Base-by-base conservation (phyloP, 2,113 vertebrate species). In the Saguinus midas region DNA sequence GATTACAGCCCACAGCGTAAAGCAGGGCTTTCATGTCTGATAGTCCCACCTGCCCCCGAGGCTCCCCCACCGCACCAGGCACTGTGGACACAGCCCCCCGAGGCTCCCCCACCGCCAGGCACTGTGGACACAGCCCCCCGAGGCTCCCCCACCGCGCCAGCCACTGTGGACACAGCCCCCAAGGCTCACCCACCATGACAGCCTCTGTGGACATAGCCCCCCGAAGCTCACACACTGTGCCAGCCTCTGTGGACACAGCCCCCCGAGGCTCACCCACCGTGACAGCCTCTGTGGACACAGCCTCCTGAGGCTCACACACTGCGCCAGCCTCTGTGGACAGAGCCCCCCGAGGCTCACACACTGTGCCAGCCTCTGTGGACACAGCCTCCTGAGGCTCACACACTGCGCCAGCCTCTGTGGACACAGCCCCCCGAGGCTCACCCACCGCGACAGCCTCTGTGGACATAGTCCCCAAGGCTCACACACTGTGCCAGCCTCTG, bases 31-130 rank as follows among this genome's bases (percentile, higher is more conserved):
- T 18, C 1, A 2, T 4, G 5, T 52, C 5, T 68, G 89, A 37
- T 4, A 1, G 0, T 3, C 0, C 2, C 5, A 64, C 6, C 50
- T 0, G 1, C 73, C 4, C 0, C 40, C 8, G 5, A 2, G 35
- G 48, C 76, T 50, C 50, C 48, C n/a, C n/a, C n/a, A n/a, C n/a
- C n/a, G n/a, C n/a, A n/a, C n/a, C n/a, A n/a, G n/a, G n/a, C n/a
- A n/a, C n/a, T n/a, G n/a, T n/a, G n/a, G n/a, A n/a, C n/a, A n/a
- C n/a, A n/a, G n/a, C n/a, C n/a, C n/a, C n/a, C n/a, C n/a, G n/a
- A n/a, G n/a, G n/a, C n/a, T n/a, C n/a, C n/a, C n/a, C n/a, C n/a
- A n/a, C n/a, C n/a, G n/a, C n/a, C n/a, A n/a, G n/a, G n/a, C n/a
- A 23, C 35, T 7, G 10, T 7, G 17, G 25, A 6, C 1, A 0